A percentile compares a stretch with the other conserved stretches of the same genome.
phyloP scores from a whole-genome alignment of 2,113 vertebrate species.

The Apteryx mantelli region DNA sequence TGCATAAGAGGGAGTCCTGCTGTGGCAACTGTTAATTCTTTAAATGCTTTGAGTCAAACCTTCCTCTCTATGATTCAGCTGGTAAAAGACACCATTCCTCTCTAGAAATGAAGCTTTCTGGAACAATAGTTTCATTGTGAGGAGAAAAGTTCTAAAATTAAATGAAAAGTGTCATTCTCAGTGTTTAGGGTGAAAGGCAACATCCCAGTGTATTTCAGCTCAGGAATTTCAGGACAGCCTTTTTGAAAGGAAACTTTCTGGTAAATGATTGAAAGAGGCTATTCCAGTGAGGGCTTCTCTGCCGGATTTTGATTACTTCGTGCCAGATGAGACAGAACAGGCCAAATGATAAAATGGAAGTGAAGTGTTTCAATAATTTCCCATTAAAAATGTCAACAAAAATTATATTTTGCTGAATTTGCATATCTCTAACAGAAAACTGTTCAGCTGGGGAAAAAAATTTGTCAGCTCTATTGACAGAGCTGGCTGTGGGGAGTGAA shows the following conservation, averaged over 20 bases:
- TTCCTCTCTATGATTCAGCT: neutral
- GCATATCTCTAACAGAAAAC: conserved; percentile 20
- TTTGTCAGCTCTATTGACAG: neutral
- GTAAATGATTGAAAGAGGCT: neutral
- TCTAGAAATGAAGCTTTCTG: neutral
- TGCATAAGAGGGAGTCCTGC: conserved; percentile 3
- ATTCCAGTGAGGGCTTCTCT: neutral
- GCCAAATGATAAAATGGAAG: conserved; percentile 48
- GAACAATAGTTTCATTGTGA: neutral
- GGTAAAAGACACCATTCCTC: neutral
- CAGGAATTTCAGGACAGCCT: neutral
- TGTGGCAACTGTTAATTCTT: conserved; percentile 6
- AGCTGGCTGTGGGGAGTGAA: neutral
- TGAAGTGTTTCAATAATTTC: conserved; percentile 60
- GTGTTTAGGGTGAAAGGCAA: neutral
- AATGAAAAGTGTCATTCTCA: neutral
- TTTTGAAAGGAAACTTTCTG: neutral
- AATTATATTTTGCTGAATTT: conserved; percentile 35
- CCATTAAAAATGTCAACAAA: conserved; percentile 46
- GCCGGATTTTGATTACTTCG: conserved; percentile 29
- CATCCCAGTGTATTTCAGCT: neutral
- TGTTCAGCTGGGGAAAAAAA: conserved; percentile 24
- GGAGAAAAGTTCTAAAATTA: neutral
- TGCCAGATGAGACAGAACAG: conserved; percentile 4
- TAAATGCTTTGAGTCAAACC: conserved; percentile 36